phyloP scores from a whole-genome alignment of 2,113 vertebrate genomes.

The Salvelinus fontinalis region DNA sequence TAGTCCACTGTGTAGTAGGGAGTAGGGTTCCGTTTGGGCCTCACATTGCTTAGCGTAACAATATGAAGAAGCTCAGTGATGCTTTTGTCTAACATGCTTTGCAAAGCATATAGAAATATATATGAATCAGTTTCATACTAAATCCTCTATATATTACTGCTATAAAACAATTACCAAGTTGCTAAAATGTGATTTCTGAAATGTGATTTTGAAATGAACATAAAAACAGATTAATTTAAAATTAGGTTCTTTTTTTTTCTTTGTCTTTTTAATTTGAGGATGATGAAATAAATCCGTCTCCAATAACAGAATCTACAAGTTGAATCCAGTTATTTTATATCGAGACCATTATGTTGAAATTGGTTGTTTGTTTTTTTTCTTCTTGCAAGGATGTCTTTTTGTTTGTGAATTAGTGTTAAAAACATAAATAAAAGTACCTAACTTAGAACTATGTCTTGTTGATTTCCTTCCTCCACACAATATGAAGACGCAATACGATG shows the following conservation, averaged over 20 bases:
- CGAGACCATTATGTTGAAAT: conserved; percentile 42
- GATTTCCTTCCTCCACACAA: neutral
- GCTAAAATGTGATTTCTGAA: conserved; percentile 10
- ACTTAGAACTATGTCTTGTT: conserved; percentile 63
- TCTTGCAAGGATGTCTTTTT: conserved; percentile 47
- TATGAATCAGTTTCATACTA: conserved; percentile 40
- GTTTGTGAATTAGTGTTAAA: conserved; percentile 66
- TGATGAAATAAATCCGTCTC: neutral
- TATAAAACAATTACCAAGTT: neutral
- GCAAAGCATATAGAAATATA: neutral
- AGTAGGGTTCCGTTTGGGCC: neutral
- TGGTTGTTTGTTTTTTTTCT: conserved; percentile 30
- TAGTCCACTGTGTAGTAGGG: too few species aligned
- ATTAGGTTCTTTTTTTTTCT: neutral
- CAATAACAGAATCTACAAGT: conserved; percentile 25
- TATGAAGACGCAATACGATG: too few species aligned
- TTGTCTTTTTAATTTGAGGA: neutral
- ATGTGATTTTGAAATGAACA: conserved; percentile 23
- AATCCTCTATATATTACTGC: conserved; percentile 15
- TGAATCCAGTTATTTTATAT: conserved; percentile 32
- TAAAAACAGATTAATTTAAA: neutral
- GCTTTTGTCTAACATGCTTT: conserved; percentile 24
- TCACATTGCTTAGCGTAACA: neutral
- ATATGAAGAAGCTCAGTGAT: neutral
- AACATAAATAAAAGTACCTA: conserved; percentile 79